Base-by-base conservation (phyloP, 2,888 invertebrate species). In the Plagodis pulveraria region DNA sequence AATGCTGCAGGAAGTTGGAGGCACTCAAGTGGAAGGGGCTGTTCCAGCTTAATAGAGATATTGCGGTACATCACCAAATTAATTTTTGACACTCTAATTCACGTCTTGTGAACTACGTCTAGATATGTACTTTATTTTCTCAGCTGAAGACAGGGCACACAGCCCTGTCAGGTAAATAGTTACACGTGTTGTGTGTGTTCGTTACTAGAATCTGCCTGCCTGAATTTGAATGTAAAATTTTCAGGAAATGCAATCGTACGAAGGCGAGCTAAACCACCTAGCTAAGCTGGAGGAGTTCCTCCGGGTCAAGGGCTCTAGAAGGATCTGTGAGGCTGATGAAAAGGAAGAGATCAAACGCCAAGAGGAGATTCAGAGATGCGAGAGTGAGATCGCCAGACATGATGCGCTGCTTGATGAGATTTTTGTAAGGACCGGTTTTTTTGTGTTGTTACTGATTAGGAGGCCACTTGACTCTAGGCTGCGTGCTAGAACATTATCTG, bases 221-320 rank as follows among this genome's bases (percentile, higher is more conserved):
- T 22, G 22, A 22, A 22, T 22, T 22, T 22, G 4, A 22, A 22
- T 22, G 1, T 22, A 22, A 22, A 22, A 40, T 53, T 50, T 57
- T 5, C 72, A 95, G 90, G 98, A 98, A 89, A 97, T 98, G 96
- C 95, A 97, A 81, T 96, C 97, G 65, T 94, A 97, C 73, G 96
- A 97, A 78, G 93, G 98, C 5, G 96, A 96, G 59, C 89, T 98
- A 43, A 98, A 98, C 78, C 96, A 98, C 76, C 95, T 97, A 69
- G 94, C 96, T 9, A 96, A 96, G 71, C 86, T 98, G 50, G 95
- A 97, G 76, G 96, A 96, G 77, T 98, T 98, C 79, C 94, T 98
- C 53, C 95, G 96, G 7, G 94, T 96, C 2, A 98, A 98, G 83
- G 96, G 96, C 0, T 96, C 97, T 67, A 94, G 95, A 66, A 93